These are phyloP conservation scores for Chrysolina oricalcia DNA, from an alignment of 2,888 invertebrate species.

Conservation along the genomic window DNA sequence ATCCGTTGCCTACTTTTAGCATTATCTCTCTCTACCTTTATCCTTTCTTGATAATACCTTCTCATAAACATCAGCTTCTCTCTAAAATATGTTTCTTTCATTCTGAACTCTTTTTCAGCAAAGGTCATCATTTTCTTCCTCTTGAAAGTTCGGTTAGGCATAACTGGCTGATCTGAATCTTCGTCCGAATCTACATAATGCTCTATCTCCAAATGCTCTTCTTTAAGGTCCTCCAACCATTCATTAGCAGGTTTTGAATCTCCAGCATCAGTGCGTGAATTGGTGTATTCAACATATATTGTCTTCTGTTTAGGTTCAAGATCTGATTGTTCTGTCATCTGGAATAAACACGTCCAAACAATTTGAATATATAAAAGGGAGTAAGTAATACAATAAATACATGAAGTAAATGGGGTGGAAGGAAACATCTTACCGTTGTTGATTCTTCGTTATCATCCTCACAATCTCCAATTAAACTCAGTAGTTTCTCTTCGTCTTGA, in stretches of 20 bases:
- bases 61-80: background rate
- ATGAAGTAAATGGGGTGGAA: background rate
- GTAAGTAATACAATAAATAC: background rate
- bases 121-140: background rate
- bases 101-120: background rate
- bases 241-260: background rate
- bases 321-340: background rate
- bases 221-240: background rate
- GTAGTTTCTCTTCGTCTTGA: background rate
- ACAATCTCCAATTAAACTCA: background rate
- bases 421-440: background rate
- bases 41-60: conserved; percentile 4
- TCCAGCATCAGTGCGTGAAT: background rate
- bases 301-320: background rate
- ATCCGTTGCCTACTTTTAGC: conserved; percentile 14
- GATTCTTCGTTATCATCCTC: background rate
- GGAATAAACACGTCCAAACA: background rate
- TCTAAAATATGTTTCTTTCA: background rate
- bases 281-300: background rate
- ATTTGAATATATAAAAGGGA: background rate
- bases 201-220: background rate
- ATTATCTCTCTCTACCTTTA: conserved; percentile 1
- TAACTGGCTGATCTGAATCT: background rate
- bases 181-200: background rate
- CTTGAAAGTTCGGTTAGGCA: background rate